Base-by-base conservation (phyloP, 2,113 vertebrate genomes). In the Colistium nudipinnis region DNA sequence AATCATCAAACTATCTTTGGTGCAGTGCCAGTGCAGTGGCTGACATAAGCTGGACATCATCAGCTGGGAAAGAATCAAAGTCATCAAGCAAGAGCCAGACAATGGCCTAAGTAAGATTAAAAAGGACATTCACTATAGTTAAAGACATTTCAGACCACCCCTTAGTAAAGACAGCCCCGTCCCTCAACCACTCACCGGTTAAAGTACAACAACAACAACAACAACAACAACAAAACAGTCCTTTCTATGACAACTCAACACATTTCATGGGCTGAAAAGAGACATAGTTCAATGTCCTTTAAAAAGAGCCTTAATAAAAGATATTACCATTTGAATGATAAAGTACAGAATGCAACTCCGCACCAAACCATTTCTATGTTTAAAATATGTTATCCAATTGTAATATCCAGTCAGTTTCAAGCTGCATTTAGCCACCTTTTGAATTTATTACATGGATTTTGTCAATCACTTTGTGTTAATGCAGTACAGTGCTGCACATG, bases 191-290 rank as follows among this genome's bases (percentile, higher is more conserved):
- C n/a, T n/a, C n/a, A n/a, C n/a, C n/a, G n/a, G n/a, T n/a, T n/a
- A n/a, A n/a, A n/a, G n/a, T n/a, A n/a, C n/a, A n/a, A n/a, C n/a
- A n/a, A n/a, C n/a, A n/a, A n/a, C n/a, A n/a, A n/a, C n/a, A n/a
- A n/a, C n/a, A n/a, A 43, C 38, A 25, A 41, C 25, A 13, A n/a
- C 43, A 57, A 24, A 13, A 54, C 28, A 36, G 22, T 10, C 28
- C 43, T 61, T 49, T 71, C 56, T 25, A 59, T 47, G 67, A 45
- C 28, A 57, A 45, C 66, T 4, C 17, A 44, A 38, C 35, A 20
- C 24, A 56, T 19, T 36, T 24, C 20, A 49, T 57, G 30, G 19
- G 19, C 27, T 20, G 5, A 12, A 10, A 25, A 19, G 28, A 43
- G 20, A 44, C 16, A 13, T 2, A 39, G 8, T 4, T 57, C 7